phyloP scores from a whole-genome alignment of 2,113 vertebrate species.

The Scalopus aquaticus region DNA sequence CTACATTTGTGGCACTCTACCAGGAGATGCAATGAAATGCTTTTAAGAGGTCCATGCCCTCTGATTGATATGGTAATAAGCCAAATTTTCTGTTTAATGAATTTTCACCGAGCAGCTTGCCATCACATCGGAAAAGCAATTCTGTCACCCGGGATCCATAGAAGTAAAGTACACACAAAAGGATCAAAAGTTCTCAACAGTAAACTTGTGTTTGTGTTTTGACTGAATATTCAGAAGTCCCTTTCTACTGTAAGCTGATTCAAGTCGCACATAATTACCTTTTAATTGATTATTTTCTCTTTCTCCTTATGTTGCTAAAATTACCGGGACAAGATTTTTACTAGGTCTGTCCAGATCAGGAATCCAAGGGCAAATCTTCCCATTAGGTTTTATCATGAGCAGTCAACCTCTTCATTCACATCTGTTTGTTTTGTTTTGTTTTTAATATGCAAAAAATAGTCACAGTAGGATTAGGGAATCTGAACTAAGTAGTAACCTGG shows the following conservation, averaged over 20 bases:
- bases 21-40: not conserved
- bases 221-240: not conserved
- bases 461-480: not conserved
- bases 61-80: slow-evolving; percentile 46
- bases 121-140: slow-evolving; percentile 61
- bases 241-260: not conserved
- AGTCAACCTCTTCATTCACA: not conserved
- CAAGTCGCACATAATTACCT: not conserved
- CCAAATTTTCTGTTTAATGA: slow-evolving; percentile 57
- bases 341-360: not conserved
- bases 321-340: not conserved
- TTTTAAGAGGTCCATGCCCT: slow-evolving; percentile 49
- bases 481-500: not conserved
- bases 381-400: not conserved
- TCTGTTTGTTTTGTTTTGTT: not conserved
- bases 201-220: not conserved
- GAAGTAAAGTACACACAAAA: not conserved
- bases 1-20: not conserved
- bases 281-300: not conserved
- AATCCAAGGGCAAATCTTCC: not conserved
- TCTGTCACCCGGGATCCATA: slow-evolving; percentile 1
- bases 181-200: not conserved
- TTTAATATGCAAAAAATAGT: not conserved
- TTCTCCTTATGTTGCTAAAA: not conserved
- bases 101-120: slow-evolving; percentile 40